Base-by-base conservation (phyloP, 1,140 invertebrate species). In the Octopus bimaculoides region DNA sequence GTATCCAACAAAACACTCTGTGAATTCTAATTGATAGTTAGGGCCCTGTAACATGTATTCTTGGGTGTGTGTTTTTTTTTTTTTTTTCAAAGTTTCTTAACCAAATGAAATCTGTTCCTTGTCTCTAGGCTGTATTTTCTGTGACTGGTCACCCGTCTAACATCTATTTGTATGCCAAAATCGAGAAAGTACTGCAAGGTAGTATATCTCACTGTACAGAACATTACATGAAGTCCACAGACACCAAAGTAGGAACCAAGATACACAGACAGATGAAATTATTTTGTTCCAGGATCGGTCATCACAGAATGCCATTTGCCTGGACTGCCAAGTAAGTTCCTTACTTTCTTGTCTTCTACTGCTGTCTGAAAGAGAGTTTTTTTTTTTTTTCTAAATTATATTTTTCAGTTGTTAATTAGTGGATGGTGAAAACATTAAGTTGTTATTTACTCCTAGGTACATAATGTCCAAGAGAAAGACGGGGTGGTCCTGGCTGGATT, bases 141-240 rank as follows among this genome's bases (percentile, higher is more conserved):
- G 85, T 89, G 56, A 83, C 81, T 9, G 82, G 81, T 52, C 81
- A 82, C 17, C 85, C 88, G 66, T 81, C 84, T 17, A 87, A 98
- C 85, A 94, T 98, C 78, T 98, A 95, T 90, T 87, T 97, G 80
- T 96, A 98, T 12, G 92, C 97, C 55, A 93, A 94, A 85, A 95
- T 98, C 82, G 96, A 98, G 86, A 98, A 98, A 91, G 96, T 98
- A 4, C 92, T 98, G 8, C 96, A 98, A 91, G 96, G 96, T n/a
- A 93, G 94, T 75, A 95, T 97, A 81, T 93, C 92, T 84, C 94
- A 96, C 88, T 93, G 94, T n/a, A 91, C 94, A 14, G 96, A 98
- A 84, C 94, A 95, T 0, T 98, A 98, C 89, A 91, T 97, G 17
- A 96, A 96, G 83, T 95, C 96, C 6, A 52, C 82, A 4, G 86